phyloP scores from a whole-genome alignment of 2,888 invertebrate species.

The Cheiracanthium punctorium region DNA sequence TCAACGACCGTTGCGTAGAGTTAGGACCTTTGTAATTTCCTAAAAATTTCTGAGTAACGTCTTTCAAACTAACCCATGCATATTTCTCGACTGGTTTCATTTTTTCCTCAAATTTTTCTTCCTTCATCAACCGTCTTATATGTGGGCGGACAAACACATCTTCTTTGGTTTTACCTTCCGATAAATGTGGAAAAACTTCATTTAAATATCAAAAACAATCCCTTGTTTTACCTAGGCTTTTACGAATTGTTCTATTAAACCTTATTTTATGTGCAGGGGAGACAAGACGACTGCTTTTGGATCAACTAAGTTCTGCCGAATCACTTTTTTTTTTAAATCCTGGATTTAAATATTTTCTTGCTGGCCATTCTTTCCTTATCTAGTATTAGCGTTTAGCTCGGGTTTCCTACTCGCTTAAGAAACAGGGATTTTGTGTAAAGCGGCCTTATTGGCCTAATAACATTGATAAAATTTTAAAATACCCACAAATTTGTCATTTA shows the following conservation, averaged over 20 bases:
- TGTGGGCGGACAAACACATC: slow-evolving; percentile 54
- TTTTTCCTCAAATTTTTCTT: slow-evolving; percentile 59
- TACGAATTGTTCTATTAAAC: slow-evolving; percentile 61
- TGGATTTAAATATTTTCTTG: neutral
- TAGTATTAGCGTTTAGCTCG: slow-evolving; percentile 70
- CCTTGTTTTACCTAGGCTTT: slow-evolving; percentile 61
- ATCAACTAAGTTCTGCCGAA: neutral
- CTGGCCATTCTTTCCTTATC: slow-evolving; percentile 65
- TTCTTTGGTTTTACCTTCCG: slow-evolving; percentile 42
- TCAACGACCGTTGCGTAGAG: slow-evolving; percentile 37
- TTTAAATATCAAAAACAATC: slow-evolving; percentile 68
- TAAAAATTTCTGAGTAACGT: slow-evolving; percentile 6
- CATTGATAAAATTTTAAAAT: slow-evolving; percentile 71
- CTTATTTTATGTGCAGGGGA: slow-evolving; percentile 73
- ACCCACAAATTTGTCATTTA: slow-evolving; percentile 49
- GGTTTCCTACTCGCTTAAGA: slow-evolving; percentile 72
- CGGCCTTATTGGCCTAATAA: slow-evolving; percentile 73
- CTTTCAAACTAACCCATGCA: slow-evolving; percentile 35
- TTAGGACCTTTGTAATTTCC: slow-evolving; percentile 32
- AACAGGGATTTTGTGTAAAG: slow-evolving; percentile 73
- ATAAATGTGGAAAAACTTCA: slow-evolving; percentile 43
- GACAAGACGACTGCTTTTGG: slow-evolving; percentile 68
- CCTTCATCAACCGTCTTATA: slow-evolving; percentile 61
- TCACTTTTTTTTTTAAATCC: slow-evolving; percentile 11
- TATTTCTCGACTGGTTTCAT: slow-evolving; percentile 48